Evolutionary conservation across 1,140 invertebrate genomes (phyloP).

Genomic region (Hestina assimilis): DNA sequence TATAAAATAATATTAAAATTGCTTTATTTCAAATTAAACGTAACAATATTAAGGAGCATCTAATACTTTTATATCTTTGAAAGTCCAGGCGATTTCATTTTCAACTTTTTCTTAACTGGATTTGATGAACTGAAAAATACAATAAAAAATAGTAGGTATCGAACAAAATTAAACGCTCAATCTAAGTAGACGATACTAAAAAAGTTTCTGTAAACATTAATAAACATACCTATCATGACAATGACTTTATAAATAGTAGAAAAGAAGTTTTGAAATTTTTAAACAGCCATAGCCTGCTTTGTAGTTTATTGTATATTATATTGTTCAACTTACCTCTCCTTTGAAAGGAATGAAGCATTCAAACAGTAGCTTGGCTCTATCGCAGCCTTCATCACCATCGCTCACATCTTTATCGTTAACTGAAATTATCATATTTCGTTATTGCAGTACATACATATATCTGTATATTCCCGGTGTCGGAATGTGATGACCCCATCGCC

Average conservation of each 20-base stretch:
- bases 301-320: too few species aligned
- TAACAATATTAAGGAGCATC: conserved; percentile 7
- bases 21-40: conserved; percentile 14
- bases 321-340: conserved; percentile 36
- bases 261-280: too few species aligned
- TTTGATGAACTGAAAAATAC: conserved; percentile 16
- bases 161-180: too few species aligned
- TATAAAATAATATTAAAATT: neutral
- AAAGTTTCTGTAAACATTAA: too few species aligned
- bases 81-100: neutral
- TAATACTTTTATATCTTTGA: neutral
- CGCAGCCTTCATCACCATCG: conserved; percentile 50
- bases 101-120: neutral
- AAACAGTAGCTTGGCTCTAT: conserved; percentile 44
- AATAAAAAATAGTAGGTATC: neutral
- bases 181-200: too few species aligned
- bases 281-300: too few species aligned
- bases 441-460: too few species aligned
- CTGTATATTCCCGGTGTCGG: too few species aligned
- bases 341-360: conserved; percentile 42
- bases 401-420: conserved; percentile 43
- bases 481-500: too few species aligned
- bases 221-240: too few species aligned
- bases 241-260: too few species aligned
- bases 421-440: conserved; percentile 29